Evolutionary conservation across 2,888 invertebrate genomes (phyloP).

Genomic region (Mesodorylaimus sp.): DNA sequence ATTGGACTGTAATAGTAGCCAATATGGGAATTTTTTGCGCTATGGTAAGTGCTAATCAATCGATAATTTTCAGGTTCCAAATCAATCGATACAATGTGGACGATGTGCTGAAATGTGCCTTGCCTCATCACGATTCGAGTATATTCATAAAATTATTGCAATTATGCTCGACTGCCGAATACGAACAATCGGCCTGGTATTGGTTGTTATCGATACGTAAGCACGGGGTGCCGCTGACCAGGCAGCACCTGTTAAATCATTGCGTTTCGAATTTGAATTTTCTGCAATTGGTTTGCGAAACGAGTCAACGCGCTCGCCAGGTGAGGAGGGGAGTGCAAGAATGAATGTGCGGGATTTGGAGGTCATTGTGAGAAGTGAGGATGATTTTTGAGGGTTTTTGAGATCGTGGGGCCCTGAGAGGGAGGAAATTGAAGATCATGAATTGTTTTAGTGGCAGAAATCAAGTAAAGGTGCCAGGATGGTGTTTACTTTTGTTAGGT

Average conservation of each 20-base stretch:
- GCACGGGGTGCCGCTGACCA: conserved; percentile 18
- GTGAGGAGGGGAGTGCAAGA: too few species aligned
- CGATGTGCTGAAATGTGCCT: conserved; percentile 53
- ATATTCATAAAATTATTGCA: conserved; percentile 64
- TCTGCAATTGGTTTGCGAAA: conserved; percentile 45
- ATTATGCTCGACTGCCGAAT: conserved; percentile 43
- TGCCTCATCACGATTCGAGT: conserved; percentile 82
- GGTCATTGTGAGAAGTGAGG: too few species aligned
- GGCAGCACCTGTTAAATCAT: conserved; percentile 13
- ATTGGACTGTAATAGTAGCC: too few species aligned
- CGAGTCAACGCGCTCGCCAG: conserved; percentile 42
- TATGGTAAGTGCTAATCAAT: too few species aligned
- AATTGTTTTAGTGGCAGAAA: too few species aligned
- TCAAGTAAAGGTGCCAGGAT: too few species aligned
- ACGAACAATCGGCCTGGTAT: conserved; percentile 31
- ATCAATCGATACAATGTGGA: conserved; percentile 72
- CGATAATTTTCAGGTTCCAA: conserved; percentile 51
- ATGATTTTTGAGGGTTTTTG: too few species aligned
- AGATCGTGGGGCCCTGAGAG: too few species aligned
- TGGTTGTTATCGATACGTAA: conserved; percentile 24
- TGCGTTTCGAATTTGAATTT: conserved; percentile 32
- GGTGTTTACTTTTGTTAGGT: too few species aligned
- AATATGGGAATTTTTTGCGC: too few species aligned
- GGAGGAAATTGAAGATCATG: too few species aligned
- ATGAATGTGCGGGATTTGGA: too few species aligned